Evolutionary conservation across 92 coral and sea anemone genomes (phyloP).

Genomic region (Siderastrea siderea): DNA sequence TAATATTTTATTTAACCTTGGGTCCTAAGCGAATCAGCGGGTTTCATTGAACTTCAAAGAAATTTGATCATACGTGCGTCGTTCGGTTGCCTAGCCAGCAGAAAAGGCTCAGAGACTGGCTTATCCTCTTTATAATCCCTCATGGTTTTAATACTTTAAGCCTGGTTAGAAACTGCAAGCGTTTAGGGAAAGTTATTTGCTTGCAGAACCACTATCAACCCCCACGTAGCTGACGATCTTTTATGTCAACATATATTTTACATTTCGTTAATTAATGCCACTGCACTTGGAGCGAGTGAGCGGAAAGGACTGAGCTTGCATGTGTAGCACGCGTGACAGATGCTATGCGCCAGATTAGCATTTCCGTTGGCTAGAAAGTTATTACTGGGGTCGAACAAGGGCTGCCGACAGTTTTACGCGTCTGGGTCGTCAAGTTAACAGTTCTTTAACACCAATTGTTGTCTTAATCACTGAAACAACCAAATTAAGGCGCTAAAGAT

Average conservation of each 20-base stretch:
- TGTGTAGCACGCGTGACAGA: slow-evolving; percentile 3
- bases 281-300: not conserved
- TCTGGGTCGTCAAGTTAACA: slow-evolving; percentile 8
- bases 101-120: not conserved
- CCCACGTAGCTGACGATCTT: not conserved
- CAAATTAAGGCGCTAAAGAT: slow-evolving; percentile 2
- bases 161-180: not conserved
- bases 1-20: slow-evolving; percentile 1
- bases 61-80: not conserved
- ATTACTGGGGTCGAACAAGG: not conserved
- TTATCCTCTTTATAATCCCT: not conserved
- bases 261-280: slow-evolving; percentile 21
- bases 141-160: not conserved
- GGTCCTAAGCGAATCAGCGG: not conserved
- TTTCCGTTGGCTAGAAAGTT: not conserved
- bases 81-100: not conserved
- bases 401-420: not conserved
- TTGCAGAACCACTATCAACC: not conserved
- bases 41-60: not conserved
- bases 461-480: not conserved
- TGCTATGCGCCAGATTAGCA: not conserved
- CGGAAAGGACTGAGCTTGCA: not conserved
- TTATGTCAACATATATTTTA: slow-evolving; percentile 17
- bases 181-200: not conserved
- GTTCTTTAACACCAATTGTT: not conserved